Evolutionary conservation across 2,797 vertebrate genomes (phyloP), one percentile per base, ranked within the genome.

Genomic region (Petrocephalus sullivani): DNA sequence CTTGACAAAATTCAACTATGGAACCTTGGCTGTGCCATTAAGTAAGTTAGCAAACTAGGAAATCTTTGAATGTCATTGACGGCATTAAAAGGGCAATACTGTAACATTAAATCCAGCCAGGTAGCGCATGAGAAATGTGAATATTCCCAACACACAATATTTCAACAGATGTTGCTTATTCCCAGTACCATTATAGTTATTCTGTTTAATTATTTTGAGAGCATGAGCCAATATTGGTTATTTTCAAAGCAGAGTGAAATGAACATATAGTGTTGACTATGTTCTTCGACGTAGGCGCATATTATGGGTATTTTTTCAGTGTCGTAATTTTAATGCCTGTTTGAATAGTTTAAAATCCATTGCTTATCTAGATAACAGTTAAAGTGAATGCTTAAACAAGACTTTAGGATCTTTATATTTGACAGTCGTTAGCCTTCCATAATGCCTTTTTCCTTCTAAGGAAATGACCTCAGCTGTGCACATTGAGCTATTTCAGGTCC

Each of bases 361-460:
- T 53, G 46, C 4, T 83, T 21, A 83, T 83, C n/a, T 83, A 53
- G 81, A 53, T 49, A 23, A 54, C 8, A 83, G 51, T 51, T 49
- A 83, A 12, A 83, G 81, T 83, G 49, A 54, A 54, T 83, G 53
- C 28, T 83, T 83, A 83, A 51, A 83, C n/a, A 53, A 28, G 81
- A 83, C 46, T 83, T 51, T 83, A 23, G 21, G 49, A 54, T 28
- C 46, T 83, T 83, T 54, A 23, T 83, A 23, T 54, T 54, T 83
- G 49, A 54, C 46, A 23, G 81, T 54, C 1, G 1, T 87, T 64
- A 41, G 41, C 21, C 16, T 67, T 60, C 28, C 16, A 60, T 41
- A 60, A 12, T 51, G n/a, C 85, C 3, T 86, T 51, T 19, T 51
- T 16, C 28, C n/a, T 4, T 64, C 9, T 87, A 19, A 51, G 46